Base-by-base conservation (phyloP, 2,113 vertebrate species). In the Proteles cristata region DNA sequence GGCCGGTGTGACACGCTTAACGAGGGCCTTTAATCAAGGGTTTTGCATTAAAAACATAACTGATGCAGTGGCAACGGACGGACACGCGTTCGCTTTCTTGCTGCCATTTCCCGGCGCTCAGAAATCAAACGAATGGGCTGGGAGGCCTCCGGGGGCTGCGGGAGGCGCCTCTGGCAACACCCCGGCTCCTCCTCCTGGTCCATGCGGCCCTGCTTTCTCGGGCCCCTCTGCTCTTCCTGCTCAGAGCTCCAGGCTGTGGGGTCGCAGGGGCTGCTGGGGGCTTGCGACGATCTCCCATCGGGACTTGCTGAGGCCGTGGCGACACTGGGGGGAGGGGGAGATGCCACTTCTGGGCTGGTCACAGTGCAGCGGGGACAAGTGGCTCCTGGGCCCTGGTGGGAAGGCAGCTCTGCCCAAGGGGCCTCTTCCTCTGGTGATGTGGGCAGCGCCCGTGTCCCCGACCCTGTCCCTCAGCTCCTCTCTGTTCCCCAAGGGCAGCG, bases 1-100 rank as follows among this genome's bases (percentile, higher is more conserved):
- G 92, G 95, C 97, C 95, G 26, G 39, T 0, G 1, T 31, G 91
- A 58, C 14, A 63, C 55, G 4, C 28, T 31, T 68, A 28, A 73
- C 35, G 26, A 96, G 80, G 88, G 94, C 77, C 86, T 98, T 98
- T 94, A 88, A 95, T 90, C 31, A 28, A 7, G 63, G 82, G 14
- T 43, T 94, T 84, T 90, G 82, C 91, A 79, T 17, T 17, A 96
- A 81, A 77, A 80, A 94, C 28, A 23, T n/a, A 94, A 96, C 65
- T 81, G 94, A 90, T 89, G 96, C 61, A 58, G 28, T 88, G 93
- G 80, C 90, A 74, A 3, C 4, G 53, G 97, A 96, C 88, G 5
- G 7, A 73, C 19, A 55, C 19, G 16, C 11, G 69, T 65, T 23
- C 15, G 74, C 80, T 33, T 90, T 92, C 71, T 97, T 88, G 33